phyloP scores from a whole-genome alignment of 2,797 vertebrate genomes.

The Oreochromis mossambicus region DNA sequence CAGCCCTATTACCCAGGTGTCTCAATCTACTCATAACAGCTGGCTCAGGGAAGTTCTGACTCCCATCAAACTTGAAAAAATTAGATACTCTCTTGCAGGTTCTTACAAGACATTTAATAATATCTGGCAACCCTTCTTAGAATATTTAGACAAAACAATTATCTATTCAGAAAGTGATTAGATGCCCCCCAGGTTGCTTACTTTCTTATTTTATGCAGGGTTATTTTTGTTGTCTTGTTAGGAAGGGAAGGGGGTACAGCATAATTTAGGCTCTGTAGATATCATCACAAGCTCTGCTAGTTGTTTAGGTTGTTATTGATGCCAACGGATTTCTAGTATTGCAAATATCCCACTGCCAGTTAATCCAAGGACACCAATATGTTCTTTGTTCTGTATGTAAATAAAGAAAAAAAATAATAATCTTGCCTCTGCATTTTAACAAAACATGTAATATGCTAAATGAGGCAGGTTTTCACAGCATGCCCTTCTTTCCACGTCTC shows the following conservation, averaged over 20 bases:
- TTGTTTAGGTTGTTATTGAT: neutral
- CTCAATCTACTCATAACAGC: neutral
- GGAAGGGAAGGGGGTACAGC: neutral
- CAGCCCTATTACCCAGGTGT: neutral
- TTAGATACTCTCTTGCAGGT: neutral
- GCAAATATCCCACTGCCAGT: neutral
- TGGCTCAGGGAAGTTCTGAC: neutral
- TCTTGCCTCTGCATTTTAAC: neutral
- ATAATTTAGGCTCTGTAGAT: neutral
- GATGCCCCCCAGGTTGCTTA: neutral
- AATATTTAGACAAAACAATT: neutral
- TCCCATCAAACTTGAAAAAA: neutral
- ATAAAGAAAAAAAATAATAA: neutral
- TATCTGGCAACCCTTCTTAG: neutral
- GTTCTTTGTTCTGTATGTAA: neutral
- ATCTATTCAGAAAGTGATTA: neutral
- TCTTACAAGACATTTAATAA: neutral
- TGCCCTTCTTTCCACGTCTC: conserved; percentile 9
- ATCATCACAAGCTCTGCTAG: neutral
- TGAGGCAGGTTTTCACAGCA: conserved; percentile 10
- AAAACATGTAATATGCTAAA: neutral
- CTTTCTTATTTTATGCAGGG: neutral
- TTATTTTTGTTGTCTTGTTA: neutral
- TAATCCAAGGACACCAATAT: neutral
- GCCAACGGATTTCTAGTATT: neutral